These are phyloP conservation scores for Maconellicoccus hirsutus DNA, from an alignment of 1,140 invertebrate species.

Conservation along the genomic window DNA sequence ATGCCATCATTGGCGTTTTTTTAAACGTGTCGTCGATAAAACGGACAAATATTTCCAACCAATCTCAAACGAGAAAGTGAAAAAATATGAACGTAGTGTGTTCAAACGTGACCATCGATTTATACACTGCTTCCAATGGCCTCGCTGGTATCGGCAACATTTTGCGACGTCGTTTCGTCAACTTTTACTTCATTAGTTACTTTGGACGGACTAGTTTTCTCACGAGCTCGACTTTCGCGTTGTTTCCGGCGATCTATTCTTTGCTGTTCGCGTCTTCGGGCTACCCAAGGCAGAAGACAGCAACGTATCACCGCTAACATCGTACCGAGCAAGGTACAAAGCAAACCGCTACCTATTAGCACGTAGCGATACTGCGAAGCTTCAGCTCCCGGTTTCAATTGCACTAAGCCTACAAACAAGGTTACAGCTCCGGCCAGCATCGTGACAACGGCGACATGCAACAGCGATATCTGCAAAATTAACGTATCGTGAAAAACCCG, in stretches of 20 bases:
- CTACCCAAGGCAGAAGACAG: constrained; percentile 31
- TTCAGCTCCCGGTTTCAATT: constrained; percentile 64
- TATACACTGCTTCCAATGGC: background rate
- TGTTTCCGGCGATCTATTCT: constrained; percentile 16
- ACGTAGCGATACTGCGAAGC: constrained; percentile 59
- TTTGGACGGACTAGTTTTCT: background rate
- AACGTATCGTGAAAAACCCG: background rate
- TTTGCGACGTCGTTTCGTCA: background rate
- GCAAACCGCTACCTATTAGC: constrained; percentile 45
- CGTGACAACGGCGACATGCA: constrained; percentile 61
- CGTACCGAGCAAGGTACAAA: constrained; percentile 34
- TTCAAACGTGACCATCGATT: background rate
- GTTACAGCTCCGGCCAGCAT: constrained; percentile 61
- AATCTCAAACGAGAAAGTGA: background rate
- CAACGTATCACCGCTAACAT: constrained; percentile 32
- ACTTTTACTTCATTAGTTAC: background rate
- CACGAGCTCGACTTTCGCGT: constrained; percentile 23
- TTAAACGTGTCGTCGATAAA: too few relatives aligned
- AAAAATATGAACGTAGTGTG: too few relatives aligned
- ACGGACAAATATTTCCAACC: too few relatives aligned
- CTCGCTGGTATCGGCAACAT: background rate
- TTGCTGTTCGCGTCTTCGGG: constrained; percentile 17
- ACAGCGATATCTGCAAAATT: constrained; percentile 45
- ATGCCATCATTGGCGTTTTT: too few relatives aligned
- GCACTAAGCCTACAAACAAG: constrained; percentile 64